Percentiles rank a stretch among this genome's conserved stretches.
Evolutionary conservation across 2,797 vertebrate species (phyloP).

Genomic region (Periophthalmus magnuspinnatus): DNA sequence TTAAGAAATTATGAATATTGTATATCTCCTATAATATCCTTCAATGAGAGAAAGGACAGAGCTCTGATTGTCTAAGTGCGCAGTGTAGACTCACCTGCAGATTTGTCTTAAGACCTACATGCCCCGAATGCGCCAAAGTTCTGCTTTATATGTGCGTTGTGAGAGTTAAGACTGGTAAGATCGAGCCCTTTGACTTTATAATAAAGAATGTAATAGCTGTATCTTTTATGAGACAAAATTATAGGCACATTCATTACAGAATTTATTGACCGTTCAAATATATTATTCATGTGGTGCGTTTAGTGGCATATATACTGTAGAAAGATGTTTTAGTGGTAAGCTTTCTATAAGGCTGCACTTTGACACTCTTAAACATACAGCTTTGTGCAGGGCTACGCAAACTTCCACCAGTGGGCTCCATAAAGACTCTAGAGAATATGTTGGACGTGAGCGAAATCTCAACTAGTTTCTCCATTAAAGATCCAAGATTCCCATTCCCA

Average conservation of each 20-base stretch:
- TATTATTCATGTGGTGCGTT: slow-evolving; percentile 39
- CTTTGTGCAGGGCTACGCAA: slow-evolving; percentile 10
- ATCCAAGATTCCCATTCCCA: neutral
- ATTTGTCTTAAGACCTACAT: no score
- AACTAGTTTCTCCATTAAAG: slow-evolving; percentile 1
- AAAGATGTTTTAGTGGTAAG: slow-evolving; percentile 30
- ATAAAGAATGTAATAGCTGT: neutral
- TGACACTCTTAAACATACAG: slow-evolving; percentile 10
- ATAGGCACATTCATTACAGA: slow-evolving; percentile 18
- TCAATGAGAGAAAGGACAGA: no score
- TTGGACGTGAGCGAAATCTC: slow-evolving; percentile 35
- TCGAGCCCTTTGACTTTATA: neutral
- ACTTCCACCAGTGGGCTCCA: slow-evolving; percentile 17
- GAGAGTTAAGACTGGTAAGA: no score
- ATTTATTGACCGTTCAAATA: slow-evolving; percentile 7
- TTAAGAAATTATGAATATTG: no score
- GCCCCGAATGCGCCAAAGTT: no score
- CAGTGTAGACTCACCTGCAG: no score
- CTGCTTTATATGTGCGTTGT: no score
- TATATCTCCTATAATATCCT: no score
- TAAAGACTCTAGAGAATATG: slow-evolving; percentile 19
- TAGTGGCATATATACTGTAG: slow-evolving; percentile 31
- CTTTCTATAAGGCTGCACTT: slow-evolving; percentile 3
- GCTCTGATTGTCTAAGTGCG: no score
- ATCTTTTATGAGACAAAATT: slow-evolving; percentile 26